phyloP scores from a whole-genome alignment of 2,113 vertebrate species.

The Piaya cayana region DNA sequence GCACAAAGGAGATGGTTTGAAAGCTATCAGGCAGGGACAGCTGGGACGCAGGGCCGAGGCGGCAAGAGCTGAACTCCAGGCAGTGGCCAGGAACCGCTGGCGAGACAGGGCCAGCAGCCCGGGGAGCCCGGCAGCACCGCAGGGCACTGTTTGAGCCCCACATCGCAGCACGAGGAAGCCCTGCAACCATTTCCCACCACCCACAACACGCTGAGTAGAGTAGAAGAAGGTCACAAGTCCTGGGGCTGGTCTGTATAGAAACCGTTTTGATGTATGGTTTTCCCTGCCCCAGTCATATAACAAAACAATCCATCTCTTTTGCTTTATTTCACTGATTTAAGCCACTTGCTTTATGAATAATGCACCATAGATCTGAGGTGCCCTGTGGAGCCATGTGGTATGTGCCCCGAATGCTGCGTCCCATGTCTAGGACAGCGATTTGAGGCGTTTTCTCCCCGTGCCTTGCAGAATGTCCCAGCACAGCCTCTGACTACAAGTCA shows the following conservation, averaged over 20 bases:
- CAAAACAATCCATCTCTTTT: background rate
- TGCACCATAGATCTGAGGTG: background rate
- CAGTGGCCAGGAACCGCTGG: background rate
- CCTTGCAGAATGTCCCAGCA: background rate
- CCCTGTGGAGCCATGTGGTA: background rate
- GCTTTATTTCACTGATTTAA: background rate
- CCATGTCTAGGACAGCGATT: background rate
- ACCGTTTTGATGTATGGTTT: background rate
- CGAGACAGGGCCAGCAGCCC: background rate
- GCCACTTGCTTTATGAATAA: background rate
- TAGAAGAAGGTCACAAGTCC: background rate
- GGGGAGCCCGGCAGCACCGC: background rate
- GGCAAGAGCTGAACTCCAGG: background rate
- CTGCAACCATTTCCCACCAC: background rate
- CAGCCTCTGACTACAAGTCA: background rate
- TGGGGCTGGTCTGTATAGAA: background rate
- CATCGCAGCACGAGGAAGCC: background rate
- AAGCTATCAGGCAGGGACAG: background rate
- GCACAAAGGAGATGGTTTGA: constrained; percentile 32
- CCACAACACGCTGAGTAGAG: background rate
- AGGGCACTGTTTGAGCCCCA: rapidly evolving
- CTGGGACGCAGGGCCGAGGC: background rate
- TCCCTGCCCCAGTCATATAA: background rate
- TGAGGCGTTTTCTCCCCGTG: background rate
- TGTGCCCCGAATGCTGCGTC: background rate